phyloP scores from a whole-genome alignment of 2,888 invertebrate genomes.

The Dicroscelio sp. region DNA sequence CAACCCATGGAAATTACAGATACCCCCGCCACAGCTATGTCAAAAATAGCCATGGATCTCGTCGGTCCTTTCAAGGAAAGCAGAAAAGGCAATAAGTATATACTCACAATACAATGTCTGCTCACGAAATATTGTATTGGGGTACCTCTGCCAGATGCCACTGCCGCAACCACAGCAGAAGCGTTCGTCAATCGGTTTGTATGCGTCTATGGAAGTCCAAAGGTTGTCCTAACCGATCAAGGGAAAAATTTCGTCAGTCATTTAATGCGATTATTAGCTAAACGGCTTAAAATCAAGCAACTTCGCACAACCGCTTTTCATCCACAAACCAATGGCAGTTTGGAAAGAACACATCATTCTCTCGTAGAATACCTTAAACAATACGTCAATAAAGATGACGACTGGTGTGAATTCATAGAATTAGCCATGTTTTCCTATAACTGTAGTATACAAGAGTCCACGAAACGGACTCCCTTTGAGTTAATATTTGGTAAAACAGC shows the following conservation, averaged over 20 bases:
- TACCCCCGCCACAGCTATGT: too few species aligned
- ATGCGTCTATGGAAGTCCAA: conserved; percentile 6
- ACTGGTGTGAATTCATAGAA: background rate
- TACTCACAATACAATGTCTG: background rate
- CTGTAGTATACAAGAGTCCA: too few species aligned
- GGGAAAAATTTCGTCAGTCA: background rate
- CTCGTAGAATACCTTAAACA: background rate
- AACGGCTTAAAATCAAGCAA: background rate
- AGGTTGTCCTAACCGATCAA: conserved; percentile 6
- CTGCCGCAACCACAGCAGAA: background rate
- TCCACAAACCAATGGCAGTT: background rate
- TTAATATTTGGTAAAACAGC: too few species aligned
- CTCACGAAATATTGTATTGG: background rate
- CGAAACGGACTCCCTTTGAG: too few species aligned
- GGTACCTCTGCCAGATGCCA: background rate
- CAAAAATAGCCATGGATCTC: too few species aligned
- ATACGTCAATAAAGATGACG: background rate
- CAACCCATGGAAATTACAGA: too few species aligned
- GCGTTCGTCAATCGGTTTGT: background rate
- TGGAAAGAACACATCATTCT: background rate
- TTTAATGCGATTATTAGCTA: conserved; percentile 3
- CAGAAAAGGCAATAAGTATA: background rate
- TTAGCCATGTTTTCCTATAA: background rate
- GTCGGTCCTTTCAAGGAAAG: background rate
- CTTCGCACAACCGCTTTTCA: background rate